These are phyloP conservation scores for Cyrtorhinus lividipennis DNA, from an alignment of 1,140 invertebrate species.

Conservation along the genomic window DNA sequence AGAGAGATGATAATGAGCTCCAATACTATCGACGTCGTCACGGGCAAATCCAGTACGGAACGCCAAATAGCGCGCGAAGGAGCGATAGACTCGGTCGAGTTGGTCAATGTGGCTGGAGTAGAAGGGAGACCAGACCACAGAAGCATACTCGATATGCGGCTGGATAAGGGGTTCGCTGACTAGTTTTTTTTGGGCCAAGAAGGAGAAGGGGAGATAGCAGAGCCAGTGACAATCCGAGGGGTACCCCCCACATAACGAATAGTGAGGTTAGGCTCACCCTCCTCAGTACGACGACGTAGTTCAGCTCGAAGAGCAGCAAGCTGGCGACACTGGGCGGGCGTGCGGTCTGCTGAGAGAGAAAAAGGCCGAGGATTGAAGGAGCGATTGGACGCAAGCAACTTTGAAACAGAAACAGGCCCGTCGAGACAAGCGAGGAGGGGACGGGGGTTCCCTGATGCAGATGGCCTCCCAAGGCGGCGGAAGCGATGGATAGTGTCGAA, in stretches of 20 bases:
- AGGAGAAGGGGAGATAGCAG: too few relatives aligned
- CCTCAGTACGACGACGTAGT: background rate
- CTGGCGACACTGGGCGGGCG: background rate
- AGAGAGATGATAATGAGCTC: too few relatives aligned
- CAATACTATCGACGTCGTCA: too few relatives aligned
- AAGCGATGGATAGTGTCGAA: background rate
- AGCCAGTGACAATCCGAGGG: slow-evolving; percentile 31
- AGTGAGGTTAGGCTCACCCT: background rate
- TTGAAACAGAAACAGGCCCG: background rate
- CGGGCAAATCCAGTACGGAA: too few relatives aligned
- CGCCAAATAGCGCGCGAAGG: too few relatives aligned
- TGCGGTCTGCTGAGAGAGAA: background rate
- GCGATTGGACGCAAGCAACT: background rate
- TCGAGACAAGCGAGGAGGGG: background rate
- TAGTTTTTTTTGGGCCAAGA: too few relatives aligned
- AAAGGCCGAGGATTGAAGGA: background rate
- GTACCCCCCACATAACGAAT: slow-evolving; percentile 18
- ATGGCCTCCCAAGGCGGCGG: too few relatives aligned
- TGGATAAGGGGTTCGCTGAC: too few relatives aligned
- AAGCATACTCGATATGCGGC: too few relatives aligned
- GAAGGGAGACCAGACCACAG: too few relatives aligned
- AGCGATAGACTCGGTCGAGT: too few relatives aligned
- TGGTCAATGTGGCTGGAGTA: too few relatives aligned
- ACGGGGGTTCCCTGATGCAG: background rate
- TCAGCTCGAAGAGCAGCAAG: background rate